Conservation (phyloP, 2,888 invertebrate species). For the Lymantria monacha region DNA sequence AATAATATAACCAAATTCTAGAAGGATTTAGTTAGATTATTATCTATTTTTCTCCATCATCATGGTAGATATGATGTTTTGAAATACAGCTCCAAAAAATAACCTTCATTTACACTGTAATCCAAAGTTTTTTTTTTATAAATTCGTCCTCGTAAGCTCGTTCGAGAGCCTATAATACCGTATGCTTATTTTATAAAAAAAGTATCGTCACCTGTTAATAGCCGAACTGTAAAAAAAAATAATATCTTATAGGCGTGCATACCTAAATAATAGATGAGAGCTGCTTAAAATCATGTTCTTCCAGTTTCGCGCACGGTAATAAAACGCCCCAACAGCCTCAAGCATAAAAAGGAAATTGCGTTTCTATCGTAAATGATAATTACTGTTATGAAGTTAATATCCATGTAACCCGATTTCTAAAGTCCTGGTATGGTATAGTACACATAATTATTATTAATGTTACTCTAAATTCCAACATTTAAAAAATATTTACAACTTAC, state of each 20-base stretch:
- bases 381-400: constrained; percentile 43
- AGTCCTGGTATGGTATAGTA: constrained; percentile 22
- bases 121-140: too few species aligned
- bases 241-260: constrained; percentile 3
- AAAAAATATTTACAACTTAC: too few species aligned
- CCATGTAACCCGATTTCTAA: constrained; percentile 43
- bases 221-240: constrained; percentile 3
- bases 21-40: too few species aligned
- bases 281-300: constrained; percentile 25
- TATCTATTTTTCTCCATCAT: too few species aligned
- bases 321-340: constrained; percentile 30
- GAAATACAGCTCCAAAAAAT: too few species aligned
- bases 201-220: not conserved
- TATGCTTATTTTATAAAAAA: not conserved
- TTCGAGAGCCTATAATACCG: not conserved
- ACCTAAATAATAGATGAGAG: constrained; percentile 14
- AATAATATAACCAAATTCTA: too few species aligned
- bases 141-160: too few species aligned
- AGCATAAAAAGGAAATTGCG: constrained; percentile 52
- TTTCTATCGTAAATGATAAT: constrained; percentile 54
- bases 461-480: constrained; percentile 15
- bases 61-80: too few species aligned
- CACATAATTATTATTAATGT: not conserved
- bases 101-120: too few species aligned
- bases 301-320: constrained; percentile 22